Evolutionary conservation across 2,797 vertebrate species (phyloP).

Genomic region (Podargus strigoides): DNA sequence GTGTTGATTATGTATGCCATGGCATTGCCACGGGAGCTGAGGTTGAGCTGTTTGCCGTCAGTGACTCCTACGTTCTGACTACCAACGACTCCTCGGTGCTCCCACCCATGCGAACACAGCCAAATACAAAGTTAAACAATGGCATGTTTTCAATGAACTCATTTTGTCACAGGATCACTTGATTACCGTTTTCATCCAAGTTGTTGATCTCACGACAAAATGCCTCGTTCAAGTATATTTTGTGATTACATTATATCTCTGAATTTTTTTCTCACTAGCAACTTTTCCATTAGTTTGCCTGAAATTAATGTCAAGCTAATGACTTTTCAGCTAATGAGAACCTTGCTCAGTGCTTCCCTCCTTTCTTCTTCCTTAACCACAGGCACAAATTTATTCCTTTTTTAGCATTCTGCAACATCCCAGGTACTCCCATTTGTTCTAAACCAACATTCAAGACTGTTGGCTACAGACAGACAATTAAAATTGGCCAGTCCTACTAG

Average conservation of each 20-base stretch:
- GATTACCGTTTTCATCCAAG: background rate
- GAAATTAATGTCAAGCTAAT: background rate
- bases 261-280: background rate
- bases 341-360: background rate
- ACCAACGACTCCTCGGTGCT: background rate
- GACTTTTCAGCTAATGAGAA: background rate
- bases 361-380: background rate
- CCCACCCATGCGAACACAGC: background rate
- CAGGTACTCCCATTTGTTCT: background rate
- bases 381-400: background rate
- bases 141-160: background rate
- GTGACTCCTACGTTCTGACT: background rate
- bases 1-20: background rate
- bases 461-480: background rate
- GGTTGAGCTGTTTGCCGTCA: background rate
- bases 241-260: background rate
- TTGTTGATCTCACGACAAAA: background rate
- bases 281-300: background rate
- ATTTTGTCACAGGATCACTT: background rate
- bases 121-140: background rate
- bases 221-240: background rate
- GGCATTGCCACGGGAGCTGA: background rate
- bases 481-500: background rate
- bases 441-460: background rate
- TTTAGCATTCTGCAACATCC: background rate